Evolutionary conservation across 2,113 vertebrate species (phyloP).

Genomic region (Nycticryphes semicollaris): DNA sequence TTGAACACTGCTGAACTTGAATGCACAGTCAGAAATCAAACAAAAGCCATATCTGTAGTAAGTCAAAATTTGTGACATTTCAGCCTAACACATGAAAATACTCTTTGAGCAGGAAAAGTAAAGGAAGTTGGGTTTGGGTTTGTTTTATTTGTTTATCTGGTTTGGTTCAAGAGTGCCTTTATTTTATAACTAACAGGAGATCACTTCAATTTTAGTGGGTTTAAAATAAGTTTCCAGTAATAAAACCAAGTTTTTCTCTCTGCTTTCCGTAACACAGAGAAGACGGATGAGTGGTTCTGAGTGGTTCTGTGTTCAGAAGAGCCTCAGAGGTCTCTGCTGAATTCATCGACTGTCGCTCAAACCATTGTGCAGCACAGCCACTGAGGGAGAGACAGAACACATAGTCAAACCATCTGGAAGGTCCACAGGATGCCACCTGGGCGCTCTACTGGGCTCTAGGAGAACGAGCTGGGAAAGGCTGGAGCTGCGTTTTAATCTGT

Average conservation of each 20-base stretch:
- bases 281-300: not conserved
- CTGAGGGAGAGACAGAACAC: constrained; percentile 26
- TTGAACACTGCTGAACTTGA: not conserved
- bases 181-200: not conserved
- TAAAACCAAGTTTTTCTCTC: not conserved
- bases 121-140: not conserved
- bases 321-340: not conserved
- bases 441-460: not conserved
- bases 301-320: not conserved
- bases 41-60: not conserved
- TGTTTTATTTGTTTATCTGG: not conserved
- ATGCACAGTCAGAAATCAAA: not conserved
- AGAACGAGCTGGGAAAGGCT: not conserved
- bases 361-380: constrained; percentile 49
- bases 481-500: not conserved
- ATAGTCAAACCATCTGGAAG: not conserved
- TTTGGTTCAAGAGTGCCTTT: not conserved
- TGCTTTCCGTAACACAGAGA: not conserved
- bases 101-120: not conserved
- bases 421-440: not conserved
- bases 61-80: not conserved
- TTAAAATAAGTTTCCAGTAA: not conserved
- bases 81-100: not conserved
- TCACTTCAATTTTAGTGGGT: not conserved
- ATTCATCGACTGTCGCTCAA: not conserved